These are phyloP conservation scores for Frankliniella fusca DNA, from an alignment of 2,888 invertebrate genomes.

Conservation along the genomic window DNA sequence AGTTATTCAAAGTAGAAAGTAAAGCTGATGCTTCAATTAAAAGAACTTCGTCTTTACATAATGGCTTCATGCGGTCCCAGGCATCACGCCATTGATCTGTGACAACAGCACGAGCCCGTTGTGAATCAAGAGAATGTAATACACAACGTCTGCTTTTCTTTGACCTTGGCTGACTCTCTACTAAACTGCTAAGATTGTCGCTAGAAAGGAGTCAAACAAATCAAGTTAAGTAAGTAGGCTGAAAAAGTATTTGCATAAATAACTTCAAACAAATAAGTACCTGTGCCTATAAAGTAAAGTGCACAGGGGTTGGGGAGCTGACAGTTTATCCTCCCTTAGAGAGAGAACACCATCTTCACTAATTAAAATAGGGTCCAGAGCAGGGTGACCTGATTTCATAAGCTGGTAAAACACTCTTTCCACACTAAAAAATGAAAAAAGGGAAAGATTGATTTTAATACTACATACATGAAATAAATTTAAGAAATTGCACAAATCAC, in stretches of 20 bases:
- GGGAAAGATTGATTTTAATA: slow-evolving; percentile 31
- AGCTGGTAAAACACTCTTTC: slow-evolving; percentile 84
- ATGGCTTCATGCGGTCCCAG: slow-evolving; percentile 78
- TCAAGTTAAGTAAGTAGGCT: too few species aligned
- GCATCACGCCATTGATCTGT: slow-evolving; percentile 74
- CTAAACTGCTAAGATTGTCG: slow-evolving; percentile 68
- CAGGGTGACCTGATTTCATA: slow-evolving; percentile 77
- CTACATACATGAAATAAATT: slow-evolving; percentile 4
- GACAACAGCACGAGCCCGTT: slow-evolving; percentile 63
- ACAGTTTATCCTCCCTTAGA: slow-evolving; percentile 72
- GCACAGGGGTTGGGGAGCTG: slow-evolving; percentile 74
- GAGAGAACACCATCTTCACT: slow-evolving; percentile 72
- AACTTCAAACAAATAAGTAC: slow-evolving; percentile 49
- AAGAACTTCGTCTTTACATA: slow-evolving; percentile 78
- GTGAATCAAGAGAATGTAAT: slow-evolving; percentile 85
- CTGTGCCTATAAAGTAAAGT: slow-evolving; percentile 84
- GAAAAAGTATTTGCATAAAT: neutral
- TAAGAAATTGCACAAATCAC: slow-evolving; percentile 28
- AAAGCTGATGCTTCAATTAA: slow-evolving; percentile 80
- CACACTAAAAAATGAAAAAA: slow-evolving; percentile 59
- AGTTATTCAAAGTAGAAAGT: slow-evolving; percentile 81
- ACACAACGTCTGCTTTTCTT: slow-evolving; percentile 86
- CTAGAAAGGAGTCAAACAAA: slow-evolving; percentile 47
- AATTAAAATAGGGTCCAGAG: slow-evolving; percentile 75
- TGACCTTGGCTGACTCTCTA: slow-evolving; percentile 75